Conservation (phyloP, 2,888 invertebrate species). For the Acanthopleura granulata region DNA sequence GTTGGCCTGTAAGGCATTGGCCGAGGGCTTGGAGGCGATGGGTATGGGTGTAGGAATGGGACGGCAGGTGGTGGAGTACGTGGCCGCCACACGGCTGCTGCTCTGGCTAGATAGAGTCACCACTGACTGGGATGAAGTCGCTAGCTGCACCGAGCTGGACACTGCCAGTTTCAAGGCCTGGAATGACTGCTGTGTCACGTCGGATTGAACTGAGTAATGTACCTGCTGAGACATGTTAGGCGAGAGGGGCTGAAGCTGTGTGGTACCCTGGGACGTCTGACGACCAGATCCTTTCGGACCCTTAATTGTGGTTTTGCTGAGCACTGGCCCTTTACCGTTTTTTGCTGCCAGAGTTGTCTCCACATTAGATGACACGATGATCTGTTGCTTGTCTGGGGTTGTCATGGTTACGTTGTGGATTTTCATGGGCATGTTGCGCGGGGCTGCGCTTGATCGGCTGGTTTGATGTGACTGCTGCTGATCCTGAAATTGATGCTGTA, state of each 20-base stretch:
- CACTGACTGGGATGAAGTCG: slow-evolving; percentile 38
- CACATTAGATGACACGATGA: slow-evolving; percentile 61
- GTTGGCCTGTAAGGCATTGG: slow-evolving; percentile 15
- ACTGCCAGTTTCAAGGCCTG: slow-evolving; percentile 34
- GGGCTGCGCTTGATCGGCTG: slow-evolving; percentile 20
- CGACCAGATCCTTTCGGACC: slow-evolving; percentile 25
- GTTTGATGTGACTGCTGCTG: background rate
- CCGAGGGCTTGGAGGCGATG: slow-evolving; percentile 57
- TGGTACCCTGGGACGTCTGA: background rate
- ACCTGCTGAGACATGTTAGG: slow-evolving; percentile 20
- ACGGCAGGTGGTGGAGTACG: slow-evolving; percentile 56
- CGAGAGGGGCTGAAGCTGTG: slow-evolving; percentile 23
- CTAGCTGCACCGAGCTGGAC: slow-evolving; percentile 39
- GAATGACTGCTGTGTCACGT: slow-evolving; percentile 9
- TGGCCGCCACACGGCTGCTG: slow-evolving; percentile 42
- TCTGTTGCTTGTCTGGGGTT: slow-evolving; percentile 57
- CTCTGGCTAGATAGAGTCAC: slow-evolving; percentile 33
- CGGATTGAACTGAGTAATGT: slow-evolving; percentile 24
- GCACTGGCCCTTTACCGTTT: slow-evolving; percentile 53
- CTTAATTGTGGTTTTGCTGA: slow-evolving; percentile 58
- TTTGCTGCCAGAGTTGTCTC: slow-evolving; percentile 55
- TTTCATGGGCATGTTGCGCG: slow-evolving; percentile 43
- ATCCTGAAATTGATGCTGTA: background rate
- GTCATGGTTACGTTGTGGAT: slow-evolving; percentile 67
- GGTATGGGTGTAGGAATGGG: slow-evolving; percentile 61